Percentiles rank a stretch among this genome's conserved stretches.
Conservation (phyloP, 1,140 invertebrate genomes). For the Agrilus planipennis region DNA sequence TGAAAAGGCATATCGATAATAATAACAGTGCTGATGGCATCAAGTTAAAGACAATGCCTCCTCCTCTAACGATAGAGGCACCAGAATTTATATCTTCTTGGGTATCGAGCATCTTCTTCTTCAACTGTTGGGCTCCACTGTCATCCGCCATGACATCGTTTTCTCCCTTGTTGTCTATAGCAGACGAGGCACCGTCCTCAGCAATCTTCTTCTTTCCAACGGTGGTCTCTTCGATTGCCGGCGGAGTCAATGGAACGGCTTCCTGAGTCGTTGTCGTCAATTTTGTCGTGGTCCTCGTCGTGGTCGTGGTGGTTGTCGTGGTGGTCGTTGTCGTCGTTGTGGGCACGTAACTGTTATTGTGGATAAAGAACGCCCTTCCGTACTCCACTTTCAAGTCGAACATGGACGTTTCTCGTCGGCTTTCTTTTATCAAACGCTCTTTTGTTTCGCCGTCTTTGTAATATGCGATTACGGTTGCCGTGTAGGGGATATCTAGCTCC, state of each 20-base stretch:
- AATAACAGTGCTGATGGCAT: too few species aligned
- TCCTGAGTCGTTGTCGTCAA: constrained; percentile 35
- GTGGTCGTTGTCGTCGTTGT: constrained; percentile 62
- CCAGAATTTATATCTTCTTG: too few species aligned
- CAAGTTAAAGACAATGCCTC: too few species aligned
- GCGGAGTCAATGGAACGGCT: constrained; percentile 31
- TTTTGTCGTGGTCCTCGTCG: constrained; percentile 46
- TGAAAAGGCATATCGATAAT: too few species aligned
- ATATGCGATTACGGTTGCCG: constrained; percentile 51
- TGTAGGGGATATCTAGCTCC: constrained; percentile 58
- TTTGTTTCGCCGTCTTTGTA: constrained; percentile 48
- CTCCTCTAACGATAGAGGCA: too few species aligned
- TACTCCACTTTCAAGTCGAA: constrained; percentile 52
- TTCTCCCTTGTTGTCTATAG: constrained; percentile 15
- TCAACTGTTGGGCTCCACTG: constrained; percentile 16
- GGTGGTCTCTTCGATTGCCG: constrained; percentile 16
- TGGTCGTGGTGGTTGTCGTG: constrained; percentile 54
- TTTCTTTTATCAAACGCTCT: constrained; percentile 41
- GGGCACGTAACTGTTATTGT: constrained; percentile 61
- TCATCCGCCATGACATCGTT: constrained; percentile 23
- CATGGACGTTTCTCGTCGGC: constrained; percentile 49
- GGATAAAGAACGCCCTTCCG: constrained; percentile 58
- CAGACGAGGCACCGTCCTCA: neutral
- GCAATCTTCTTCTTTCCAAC: constrained; percentile 9
- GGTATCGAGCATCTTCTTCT: too few species aligned